phyloP scores from a whole-genome alignment of 2,113 vertebrate genomes.

The Heliornis fulica region DNA sequence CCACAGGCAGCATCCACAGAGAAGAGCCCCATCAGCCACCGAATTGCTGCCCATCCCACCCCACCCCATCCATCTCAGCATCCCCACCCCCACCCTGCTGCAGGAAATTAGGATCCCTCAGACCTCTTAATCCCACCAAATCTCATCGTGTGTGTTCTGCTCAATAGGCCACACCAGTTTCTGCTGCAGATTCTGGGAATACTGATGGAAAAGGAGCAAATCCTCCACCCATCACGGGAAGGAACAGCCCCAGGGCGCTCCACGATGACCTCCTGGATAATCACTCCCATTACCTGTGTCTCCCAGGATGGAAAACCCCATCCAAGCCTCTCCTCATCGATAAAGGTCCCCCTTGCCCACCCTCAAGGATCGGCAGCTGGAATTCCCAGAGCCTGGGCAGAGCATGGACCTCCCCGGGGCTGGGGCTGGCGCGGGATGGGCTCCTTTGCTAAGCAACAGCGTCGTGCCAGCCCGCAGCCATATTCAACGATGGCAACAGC shows the following conservation, averaged over 20 bases:
- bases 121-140: neutral
- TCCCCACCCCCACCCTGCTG: neutral
- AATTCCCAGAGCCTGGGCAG: neutral
- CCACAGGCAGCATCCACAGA: neutral
- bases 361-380: fast-evolving
- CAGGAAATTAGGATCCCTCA: neutral
- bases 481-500: neutral
- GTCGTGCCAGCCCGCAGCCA: neutral
- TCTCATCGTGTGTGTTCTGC: neutral
- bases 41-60: neutral
- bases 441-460: conserved; percentile 26
- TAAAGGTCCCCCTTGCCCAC: fast-evolving
- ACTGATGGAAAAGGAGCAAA: neutral
- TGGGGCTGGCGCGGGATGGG: neutral
- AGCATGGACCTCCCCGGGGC: neutral
- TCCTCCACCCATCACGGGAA: conserved; percentile 8
- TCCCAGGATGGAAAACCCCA: neutral
- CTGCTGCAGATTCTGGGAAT: neutral
- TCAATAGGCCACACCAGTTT: neutral
- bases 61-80: fast-evolving
- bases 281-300: neutral
- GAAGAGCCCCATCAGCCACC: neutral
- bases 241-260: no score
- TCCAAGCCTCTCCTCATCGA: neutral
- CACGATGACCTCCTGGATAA: no score